These are phyloP conservation scores for Microctenopoma steveboyesi DNA, from an alignment of 2,797 vertebrate species.

Conservation along the genomic window DNA sequence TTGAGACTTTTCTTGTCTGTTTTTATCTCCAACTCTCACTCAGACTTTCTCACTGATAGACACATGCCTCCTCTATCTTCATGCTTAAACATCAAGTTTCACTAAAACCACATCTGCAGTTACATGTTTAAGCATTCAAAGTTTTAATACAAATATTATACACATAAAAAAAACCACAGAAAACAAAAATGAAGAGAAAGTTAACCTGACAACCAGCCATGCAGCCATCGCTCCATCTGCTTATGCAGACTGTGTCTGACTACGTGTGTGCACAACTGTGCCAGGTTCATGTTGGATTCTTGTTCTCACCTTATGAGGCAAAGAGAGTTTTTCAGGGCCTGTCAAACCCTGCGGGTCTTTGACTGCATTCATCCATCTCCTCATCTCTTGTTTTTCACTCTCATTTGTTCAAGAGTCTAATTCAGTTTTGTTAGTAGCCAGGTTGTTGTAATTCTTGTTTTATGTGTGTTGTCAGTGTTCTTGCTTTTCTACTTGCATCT, in stretches of 20 bases:
- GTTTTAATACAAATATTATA: background rate
- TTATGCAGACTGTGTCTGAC: background rate
- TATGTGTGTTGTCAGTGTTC: conserved; percentile 26
- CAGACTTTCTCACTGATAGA: conserved; percentile 4
- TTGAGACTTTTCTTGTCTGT: conserved; percentile 7
- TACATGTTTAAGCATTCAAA: background rate
- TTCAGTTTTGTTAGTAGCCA: conserved; percentile 18
- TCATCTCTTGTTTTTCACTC: conserved; percentile 18
- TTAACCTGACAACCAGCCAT: conserved; percentile 21
- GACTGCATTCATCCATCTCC: conserved; percentile 22
- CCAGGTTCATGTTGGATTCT: conserved; percentile 36
- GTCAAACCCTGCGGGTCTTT: conserved; percentile 31
- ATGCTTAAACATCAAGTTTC: background rate
- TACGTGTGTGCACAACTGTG: conserved; percentile 4
- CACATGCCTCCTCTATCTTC: background rate
- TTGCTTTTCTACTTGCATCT: conserved; percentile 18
- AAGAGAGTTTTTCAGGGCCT: background rate
- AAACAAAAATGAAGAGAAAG: conserved; percentile 18
- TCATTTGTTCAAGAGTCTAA: conserved; percentile 26
- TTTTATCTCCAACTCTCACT: conserved; percentile 36
- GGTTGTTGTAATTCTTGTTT: conserved; percentile 32
- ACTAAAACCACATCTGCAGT: too few relatives aligned
- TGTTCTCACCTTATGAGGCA: conserved; percentile 48
- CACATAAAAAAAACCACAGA: too few relatives aligned
- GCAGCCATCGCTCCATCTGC: conserved; percentile 28